Percentiles rank a stretch among this genome's conserved stretches.
These are phyloP conservation scores for Allobates femoralis DNA, from an alignment of 2,797 vertebrate genomes.

Conservation along the genomic window DNA sequence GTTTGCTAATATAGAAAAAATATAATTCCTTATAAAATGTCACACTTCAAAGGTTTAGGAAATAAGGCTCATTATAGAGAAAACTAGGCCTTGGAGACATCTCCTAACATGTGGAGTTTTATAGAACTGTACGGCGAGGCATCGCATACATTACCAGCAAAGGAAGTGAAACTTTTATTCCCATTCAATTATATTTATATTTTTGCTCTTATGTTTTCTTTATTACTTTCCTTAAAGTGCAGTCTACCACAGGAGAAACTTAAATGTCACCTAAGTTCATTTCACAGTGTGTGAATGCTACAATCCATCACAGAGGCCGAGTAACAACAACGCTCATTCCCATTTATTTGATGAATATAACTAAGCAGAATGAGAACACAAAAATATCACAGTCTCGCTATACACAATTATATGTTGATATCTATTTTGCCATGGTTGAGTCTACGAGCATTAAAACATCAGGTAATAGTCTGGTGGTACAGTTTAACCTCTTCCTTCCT, in stretches of 20 bases:
- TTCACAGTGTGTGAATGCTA: constrained; percentile 21
- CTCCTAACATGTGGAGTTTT: constrained; percentile 28
- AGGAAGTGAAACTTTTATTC: constrained; percentile 39
- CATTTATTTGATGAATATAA: constrained; percentile 45
- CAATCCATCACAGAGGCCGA: constrained; percentile 32
- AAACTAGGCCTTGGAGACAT: constrained; percentile 40
- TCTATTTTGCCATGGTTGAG: constrained; percentile 26
- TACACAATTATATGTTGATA: constrained; percentile 6
- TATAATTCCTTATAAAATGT: constrained; percentile 39
- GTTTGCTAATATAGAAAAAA: constrained; percentile 36
- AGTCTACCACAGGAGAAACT: constrained; percentile 28
- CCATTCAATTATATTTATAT: constrained; percentile 49
- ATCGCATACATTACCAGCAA: constrained; percentile 25
- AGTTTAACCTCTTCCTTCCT: too few relatives aligned
- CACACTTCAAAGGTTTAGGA: constrained; percentile 36
- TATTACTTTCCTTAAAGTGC: constrained; percentile 35
- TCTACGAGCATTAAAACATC: neutral
- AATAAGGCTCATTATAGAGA: constrained; percentile 35
- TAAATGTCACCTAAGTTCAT: constrained; percentile 52
- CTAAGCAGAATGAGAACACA: constrained; percentile 20
- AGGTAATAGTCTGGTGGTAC: neutral
- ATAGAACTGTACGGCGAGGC: constrained; percentile 25
- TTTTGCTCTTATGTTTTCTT: constrained; percentile 41
- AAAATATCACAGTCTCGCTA: constrained; percentile 10
- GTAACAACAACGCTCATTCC: constrained; percentile 24